Evolutionary conservation across 2,888 invertebrate species (phyloP), one percentile per base, ranked within the genome.

Genomic region (Zygogramma bicolorata): DNA sequence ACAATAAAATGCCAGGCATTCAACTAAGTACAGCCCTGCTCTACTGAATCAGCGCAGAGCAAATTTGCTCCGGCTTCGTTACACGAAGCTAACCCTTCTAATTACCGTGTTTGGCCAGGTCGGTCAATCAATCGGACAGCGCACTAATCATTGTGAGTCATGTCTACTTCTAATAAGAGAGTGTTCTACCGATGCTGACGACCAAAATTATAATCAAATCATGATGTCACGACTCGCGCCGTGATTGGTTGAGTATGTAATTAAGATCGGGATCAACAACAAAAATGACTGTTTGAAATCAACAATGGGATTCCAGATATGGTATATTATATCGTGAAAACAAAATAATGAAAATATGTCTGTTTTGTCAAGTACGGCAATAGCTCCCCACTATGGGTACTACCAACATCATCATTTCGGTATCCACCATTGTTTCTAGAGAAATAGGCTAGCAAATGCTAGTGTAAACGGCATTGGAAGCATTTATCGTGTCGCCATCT

Each of bases 141-240:
- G 3, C 27, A 53, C 53, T 27, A 53, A 53, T 53, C 53, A 53
- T 53, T 53, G 53, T 53, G 53, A 53, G n/a, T 53, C 53, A 53
- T 53, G 53, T 53, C 53, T 53, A 15, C 53, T 53, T 53, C 53
- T 53, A 53, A 53, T 53, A 7, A 27, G 25, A 53, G 53, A n/a
- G 27, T 27, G 25, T 53, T 53, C n/a, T n/a, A 53, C 25, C 13
- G 27, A 15, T 5, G 1, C 6, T 6, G 18, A 53, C 27, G 22
- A 13, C 25, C 22, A 25, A 8, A 53, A 8, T 53, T 53, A 7
- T 53, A 53, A 53, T 46, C 20, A 20, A 10, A 34, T 13, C 3
- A 13, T 34, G 10, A 10, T 13, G 13, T 34, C 34, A 34, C 13
- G 34, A 13, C 1, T 34, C 10, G 1, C 13, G 13, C 10, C 34